Conservation (phyloP, 2,888 invertebrate genomes). For the Tinea pellionella region DNA sequence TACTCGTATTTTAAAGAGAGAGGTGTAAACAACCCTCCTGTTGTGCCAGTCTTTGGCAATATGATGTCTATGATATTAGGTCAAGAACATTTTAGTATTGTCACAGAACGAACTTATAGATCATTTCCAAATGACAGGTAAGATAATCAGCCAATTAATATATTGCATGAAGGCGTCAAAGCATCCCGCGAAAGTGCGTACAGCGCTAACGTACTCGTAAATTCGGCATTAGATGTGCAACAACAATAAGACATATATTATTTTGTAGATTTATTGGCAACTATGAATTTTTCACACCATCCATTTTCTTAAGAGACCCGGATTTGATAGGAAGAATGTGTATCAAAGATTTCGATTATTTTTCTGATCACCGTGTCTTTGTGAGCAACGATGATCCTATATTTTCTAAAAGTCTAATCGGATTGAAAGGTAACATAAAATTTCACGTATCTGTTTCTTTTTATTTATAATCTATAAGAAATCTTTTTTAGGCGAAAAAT, state of each 20-base stretch:
- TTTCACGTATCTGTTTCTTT: not conserved
- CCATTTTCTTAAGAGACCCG: slow-evolving; percentile 44
- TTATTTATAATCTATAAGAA: not conserved
- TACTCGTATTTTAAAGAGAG: slow-evolving; percentile 29
- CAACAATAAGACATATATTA: no score
- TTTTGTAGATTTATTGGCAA: slow-evolving; percentile 48
- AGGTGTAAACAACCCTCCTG: slow-evolving; percentile 31
- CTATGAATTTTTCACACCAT: slow-evolving; percentile 43
- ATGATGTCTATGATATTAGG: slow-evolving; percentile 25
- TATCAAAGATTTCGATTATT: slow-evolving; percentile 66
- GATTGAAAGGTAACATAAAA: slow-evolving; percentile 45
- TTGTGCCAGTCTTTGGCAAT: slow-evolving; percentile 35
- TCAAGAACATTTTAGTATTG: slow-evolving; percentile 22
- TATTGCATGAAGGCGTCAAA: no score
- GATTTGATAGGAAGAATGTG: slow-evolving; percentile 59
- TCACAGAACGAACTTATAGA: slow-evolving; percentile 24
- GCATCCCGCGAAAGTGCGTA: no score
- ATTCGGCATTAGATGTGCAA: not conserved
- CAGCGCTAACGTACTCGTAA: no score
- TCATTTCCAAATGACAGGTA: slow-evolving; percentile 37
- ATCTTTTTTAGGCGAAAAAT: slow-evolving; percentile 31
- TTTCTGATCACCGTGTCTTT: slow-evolving; percentile 49
- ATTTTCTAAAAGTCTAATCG: slow-evolving; percentile 47
- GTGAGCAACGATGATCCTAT: slow-evolving; percentile 49
- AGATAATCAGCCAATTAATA: no score